phyloP scores from a whole-genome alignment of 2,888 invertebrate species.

The Tachystola acroxantha region DNA sequence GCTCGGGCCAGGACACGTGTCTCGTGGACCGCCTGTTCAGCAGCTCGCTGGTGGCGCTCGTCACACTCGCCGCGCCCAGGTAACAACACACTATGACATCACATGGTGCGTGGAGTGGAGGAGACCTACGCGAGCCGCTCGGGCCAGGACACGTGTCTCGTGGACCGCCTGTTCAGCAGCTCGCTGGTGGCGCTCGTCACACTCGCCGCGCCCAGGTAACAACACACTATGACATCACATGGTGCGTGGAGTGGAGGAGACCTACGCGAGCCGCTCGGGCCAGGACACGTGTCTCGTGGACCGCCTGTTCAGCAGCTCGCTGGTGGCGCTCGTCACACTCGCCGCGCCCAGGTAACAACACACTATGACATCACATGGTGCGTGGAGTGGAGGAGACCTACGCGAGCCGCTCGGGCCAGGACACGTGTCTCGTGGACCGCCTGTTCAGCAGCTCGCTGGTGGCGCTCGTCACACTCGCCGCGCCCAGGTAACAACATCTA shows the following conservation, averaged over 20 bases:
- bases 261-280: conserved; percentile 90
- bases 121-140: conserved; percentile 92
- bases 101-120: conserved; percentile 90
- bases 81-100: conserved; percentile 49
- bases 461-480: conserved; percentile 83
- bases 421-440: conserved; percentile 95
- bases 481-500: too few species aligned
- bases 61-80: conserved; percentile 93
- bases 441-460: conserved; percentile 98
- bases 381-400: conserved; percentile 93
- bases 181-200: conserved; percentile 97
- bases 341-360: too few species aligned
- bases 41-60: conserved; percentile 97
- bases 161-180: conserved; percentile 97
- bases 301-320: conserved; percentile 96
- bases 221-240: neutral
- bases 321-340: conserved; percentile 91
- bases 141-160: conserved; percentile 91
- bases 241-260: conserved; percentile 92
- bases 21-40: conserved; percentile 97
- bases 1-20: conserved; percentile 89
- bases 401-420: conserved; percentile 89
- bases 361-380: too few species aligned
- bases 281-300: conserved; percentile 96
- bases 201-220: conserved; percentile 90